Conservation (phyloP, 1,140 invertebrate genomes). For the Argopecten irradians region DNA sequence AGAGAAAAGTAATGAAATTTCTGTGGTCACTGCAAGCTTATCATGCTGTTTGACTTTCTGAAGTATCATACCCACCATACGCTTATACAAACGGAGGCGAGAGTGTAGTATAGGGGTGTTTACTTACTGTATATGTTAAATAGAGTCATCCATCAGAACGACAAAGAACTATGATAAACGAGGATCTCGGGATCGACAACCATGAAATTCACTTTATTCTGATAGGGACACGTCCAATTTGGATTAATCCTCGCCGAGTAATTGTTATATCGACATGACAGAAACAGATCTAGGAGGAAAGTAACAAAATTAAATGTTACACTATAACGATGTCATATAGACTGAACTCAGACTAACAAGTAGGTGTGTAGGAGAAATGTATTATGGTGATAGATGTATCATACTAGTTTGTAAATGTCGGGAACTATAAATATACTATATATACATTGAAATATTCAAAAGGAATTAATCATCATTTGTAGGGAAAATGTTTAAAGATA, state of each 20-base stretch:
- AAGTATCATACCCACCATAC: not conserved
- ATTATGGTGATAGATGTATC: not conserved
- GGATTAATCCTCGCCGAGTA: not conserved
- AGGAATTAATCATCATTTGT: no score
- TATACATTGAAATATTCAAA: no score
- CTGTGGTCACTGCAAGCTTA: not conserved
- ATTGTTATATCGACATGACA: not conserved
- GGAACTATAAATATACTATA: no score
- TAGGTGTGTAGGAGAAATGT: no score
- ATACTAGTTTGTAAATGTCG: not conserved
- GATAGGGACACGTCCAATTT: not conserved
- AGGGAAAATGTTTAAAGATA: no score
- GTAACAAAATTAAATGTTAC: not conserved
- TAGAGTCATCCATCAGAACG: not conserved
- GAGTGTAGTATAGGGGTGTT: not conserved
- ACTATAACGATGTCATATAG: no score
- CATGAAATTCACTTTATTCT: conserved; percentile 2
- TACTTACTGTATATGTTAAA: not conserved
- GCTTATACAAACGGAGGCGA: not conserved
- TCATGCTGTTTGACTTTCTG: not conserved
- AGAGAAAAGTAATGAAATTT: not conserved
- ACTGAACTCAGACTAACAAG: no score
- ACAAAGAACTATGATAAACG: not conserved
- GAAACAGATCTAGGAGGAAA: not conserved
- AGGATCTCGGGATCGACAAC: not conserved